Percentiles rank a stretch among this genome's conserved stretches.
Evolutionary conservation across 2,797 vertebrate genomes (phyloP).

Genomic region (Mallotus villosus): DNA sequence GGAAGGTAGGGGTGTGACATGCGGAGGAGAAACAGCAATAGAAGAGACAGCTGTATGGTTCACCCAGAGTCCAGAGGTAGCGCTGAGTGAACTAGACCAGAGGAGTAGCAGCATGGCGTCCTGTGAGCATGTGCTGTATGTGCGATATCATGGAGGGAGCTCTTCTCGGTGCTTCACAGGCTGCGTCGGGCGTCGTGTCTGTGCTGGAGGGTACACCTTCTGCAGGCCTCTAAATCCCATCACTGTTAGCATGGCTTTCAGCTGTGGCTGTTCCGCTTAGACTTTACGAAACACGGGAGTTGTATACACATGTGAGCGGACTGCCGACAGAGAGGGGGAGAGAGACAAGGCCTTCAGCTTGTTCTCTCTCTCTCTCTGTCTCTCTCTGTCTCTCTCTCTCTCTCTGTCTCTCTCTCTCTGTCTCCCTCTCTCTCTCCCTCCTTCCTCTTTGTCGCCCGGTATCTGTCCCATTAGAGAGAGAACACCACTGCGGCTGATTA

Average conservation of each 20-base stretch:
- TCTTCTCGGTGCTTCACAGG: no score
- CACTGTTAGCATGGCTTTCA: no score
- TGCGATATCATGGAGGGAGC: no score
- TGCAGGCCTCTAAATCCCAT: background rate
- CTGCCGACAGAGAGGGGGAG: background rate
- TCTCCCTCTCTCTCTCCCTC: conserved; percentile 33
- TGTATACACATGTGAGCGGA: no score
- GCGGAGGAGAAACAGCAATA: conserved; percentile 48
- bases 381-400: conserved; percentile 29
- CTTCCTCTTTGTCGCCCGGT: conserved; percentile 26
- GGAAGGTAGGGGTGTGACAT: background rate
- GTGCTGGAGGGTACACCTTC: background rate
- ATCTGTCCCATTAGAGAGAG: conserved; percentile 57
- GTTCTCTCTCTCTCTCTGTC: background rate
- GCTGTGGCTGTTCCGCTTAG: no score
- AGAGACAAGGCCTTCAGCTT: conserved; percentile 21
- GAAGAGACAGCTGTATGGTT: conserved; percentile 43
- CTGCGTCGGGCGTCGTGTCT: background rate
- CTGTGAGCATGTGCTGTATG: conserved; percentile 11
- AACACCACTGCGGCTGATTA: conserved; percentile 68
- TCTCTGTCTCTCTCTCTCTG: background rate
- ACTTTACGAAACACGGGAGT: no score
- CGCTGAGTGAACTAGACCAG: conserved; percentile 31
- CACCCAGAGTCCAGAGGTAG: conserved; percentile 54
- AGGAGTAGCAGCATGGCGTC: conserved; percentile 31